Evolutionary conservation across 2,113 vertebrate species (phyloP).

Genomic region (Hemichromis elongatus): DNA sequence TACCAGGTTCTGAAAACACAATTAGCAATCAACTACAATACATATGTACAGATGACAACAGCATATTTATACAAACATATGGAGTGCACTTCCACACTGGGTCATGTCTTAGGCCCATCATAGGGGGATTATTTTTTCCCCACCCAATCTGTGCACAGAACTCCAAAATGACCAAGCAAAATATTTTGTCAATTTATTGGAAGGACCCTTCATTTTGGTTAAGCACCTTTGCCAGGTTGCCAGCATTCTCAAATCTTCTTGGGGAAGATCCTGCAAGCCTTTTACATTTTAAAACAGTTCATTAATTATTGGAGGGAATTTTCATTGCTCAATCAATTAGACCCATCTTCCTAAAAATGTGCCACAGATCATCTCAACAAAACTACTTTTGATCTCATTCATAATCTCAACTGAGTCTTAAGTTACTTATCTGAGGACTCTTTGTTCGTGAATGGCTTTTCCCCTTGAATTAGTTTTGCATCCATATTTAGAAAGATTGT

Average conservation of each 20-base stretch:
- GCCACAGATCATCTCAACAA: background rate
- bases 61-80: background rate
- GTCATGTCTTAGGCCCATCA: background rate
- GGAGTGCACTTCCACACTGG: background rate
- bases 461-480: background rate
- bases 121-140: background rate
- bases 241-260: background rate
- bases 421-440: background rate
- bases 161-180: background rate
- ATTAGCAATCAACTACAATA: background rate
- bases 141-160: background rate
- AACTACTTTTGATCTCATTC: background rate
- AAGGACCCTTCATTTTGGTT: background rate
- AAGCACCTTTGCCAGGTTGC: background rate
- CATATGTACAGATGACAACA: background rate
- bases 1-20: slow-evolving; percentile 85
- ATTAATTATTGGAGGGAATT: background rate
- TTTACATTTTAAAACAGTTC: background rate
- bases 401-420: background rate
- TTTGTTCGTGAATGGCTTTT: background rate
- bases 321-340: background rate
- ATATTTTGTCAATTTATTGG: background rate
- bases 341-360: background rate
- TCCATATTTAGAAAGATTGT: background rate
- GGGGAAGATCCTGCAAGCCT: background rate